Percentiles rank a stretch among this genome's conserved stretches.
Evolutionary conservation across 2,888 invertebrate species (phyloP).

Genomic region (Noctua pronuba): DNA sequence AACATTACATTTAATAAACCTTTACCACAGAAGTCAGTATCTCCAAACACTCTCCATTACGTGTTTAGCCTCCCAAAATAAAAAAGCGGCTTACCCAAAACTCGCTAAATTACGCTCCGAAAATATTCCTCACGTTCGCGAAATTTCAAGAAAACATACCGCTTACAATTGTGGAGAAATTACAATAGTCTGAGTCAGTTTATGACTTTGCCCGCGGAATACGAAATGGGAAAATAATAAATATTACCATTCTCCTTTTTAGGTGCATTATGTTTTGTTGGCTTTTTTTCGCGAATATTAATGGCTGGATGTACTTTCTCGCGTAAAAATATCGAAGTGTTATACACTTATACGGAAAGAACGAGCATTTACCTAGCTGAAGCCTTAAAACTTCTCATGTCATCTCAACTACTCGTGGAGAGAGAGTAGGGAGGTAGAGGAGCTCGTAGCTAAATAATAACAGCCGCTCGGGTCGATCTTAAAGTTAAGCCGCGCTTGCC

Average conservation of each 20-base stretch:
- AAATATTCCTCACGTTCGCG: conserved; percentile 42
- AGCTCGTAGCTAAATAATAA: too few relatives aligned
- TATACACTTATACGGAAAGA: not conserved
- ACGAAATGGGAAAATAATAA: conserved; percentile 56
- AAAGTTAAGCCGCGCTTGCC: too few relatives aligned
- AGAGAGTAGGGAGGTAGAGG: too few relatives aligned
- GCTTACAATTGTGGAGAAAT: conserved; percentile 58
- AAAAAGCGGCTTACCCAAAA: conserved; percentile 22
- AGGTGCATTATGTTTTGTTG: conserved; percentile 28
- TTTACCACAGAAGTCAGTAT: not conserved
- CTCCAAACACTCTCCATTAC: conserved; percentile 19
- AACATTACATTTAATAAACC: conserved; percentile 5
- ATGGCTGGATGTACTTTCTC: conserved; percentile 8
- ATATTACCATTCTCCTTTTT: conserved; percentile 51
- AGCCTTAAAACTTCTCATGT: not conserved
- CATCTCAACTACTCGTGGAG: not conserved
- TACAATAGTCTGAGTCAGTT: conserved; percentile 63
- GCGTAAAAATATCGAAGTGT: not conserved
- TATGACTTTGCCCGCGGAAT: conserved; percentile 53
- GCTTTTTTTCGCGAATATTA: conserved; percentile 31
- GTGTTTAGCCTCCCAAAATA: conserved; percentile 22
- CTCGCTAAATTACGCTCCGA: conserved; percentile 19
- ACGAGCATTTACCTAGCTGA: not conserved
- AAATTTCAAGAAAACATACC: conserved; percentile 57
- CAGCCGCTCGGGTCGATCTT: too few relatives aligned